phyloP scores from a whole-genome alignment of 1,140 invertebrate genomes.

The Hyphantria cunea region DNA sequence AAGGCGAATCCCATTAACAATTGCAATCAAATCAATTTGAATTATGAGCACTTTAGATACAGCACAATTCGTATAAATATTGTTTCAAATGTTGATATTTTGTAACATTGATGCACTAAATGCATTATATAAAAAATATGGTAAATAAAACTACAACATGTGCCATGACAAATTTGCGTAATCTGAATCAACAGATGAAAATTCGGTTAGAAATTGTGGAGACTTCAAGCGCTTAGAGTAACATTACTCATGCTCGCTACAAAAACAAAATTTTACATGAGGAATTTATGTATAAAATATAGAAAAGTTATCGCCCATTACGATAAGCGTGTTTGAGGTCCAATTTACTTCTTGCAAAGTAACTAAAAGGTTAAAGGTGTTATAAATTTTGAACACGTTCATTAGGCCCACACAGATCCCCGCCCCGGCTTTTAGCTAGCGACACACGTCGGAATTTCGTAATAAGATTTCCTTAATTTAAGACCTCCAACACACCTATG shows the following conservation, averaged over 20 bases:
- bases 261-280: neutral
- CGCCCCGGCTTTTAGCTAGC: conserved; percentile 64
- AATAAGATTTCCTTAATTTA: conserved; percentile 79
- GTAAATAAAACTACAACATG: no score
- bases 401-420: conserved; percentile 60
- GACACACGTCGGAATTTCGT: conserved; percentile 77
- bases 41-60: no score
- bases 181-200: neutral
- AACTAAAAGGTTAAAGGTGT: conserved; percentile 64
- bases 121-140: no score
- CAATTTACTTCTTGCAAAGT: conserved; percentile 60
- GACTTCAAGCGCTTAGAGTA: neutral
- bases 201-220: neutral
- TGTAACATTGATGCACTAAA: no score
- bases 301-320: conserved; percentile 42
- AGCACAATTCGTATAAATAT: no score
- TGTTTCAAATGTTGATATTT: no score
- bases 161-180: no score
- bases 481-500: conserved; percentile 42
- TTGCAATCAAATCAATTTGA: no score
- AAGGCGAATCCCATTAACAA: no score
- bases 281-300: conserved; percentile 4
- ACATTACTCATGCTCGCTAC: neutral
- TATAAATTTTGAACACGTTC: conserved; percentile 77
- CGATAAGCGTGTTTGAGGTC: conserved; percentile 51